Evolutionary conservation across 2,797 vertebrate species (phyloP).

Genomic region (Micromesistius poutassou): DNA sequence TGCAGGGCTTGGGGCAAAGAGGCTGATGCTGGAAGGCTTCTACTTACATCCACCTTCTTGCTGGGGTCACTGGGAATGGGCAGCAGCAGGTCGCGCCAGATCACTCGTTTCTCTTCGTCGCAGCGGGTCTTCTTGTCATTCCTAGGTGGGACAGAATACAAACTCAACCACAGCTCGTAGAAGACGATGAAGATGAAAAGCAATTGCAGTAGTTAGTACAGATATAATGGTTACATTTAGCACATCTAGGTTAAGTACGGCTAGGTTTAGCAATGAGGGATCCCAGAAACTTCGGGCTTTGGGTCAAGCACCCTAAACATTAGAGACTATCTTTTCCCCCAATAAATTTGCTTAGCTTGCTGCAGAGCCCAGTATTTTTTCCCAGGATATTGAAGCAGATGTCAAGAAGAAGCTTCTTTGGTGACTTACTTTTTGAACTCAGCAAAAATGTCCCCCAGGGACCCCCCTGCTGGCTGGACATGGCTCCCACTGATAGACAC

Average conservation of each 20-base stretch:
- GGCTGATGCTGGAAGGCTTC: neutral
- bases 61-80: slow-evolving; percentile 60
- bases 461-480: slow-evolving; percentile 47
- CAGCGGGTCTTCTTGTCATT: slow-evolving; percentile 37
- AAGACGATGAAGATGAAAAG: too few species aligned
- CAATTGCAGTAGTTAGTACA: too few species aligned
- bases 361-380: too few species aligned
- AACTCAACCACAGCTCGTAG: neutral
- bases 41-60: slow-evolving; percentile 67
- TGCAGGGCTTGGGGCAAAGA: neutral
- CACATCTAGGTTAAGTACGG: neutral
- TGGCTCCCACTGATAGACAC: slow-evolving; percentile 70
- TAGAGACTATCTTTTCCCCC: too few species aligned
- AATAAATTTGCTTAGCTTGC: neutral
- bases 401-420: neutral
- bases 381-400: neutral
- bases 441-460: slow-evolving; percentile 42
- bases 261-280: neutral
- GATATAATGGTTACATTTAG: neutral
- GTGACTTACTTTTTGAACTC: slow-evolving; percentile 42
- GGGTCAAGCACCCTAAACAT: too few species aligned
- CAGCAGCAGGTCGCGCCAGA: slow-evolving; percentile 60
- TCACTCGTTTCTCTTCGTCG: slow-evolving; percentile 50
- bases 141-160: slow-evolving; percentile 25
- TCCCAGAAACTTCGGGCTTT: too few species aligned